Conservation (phyloP, 2,888 invertebrate genomes). For the Mythimna pallens region DNA sequence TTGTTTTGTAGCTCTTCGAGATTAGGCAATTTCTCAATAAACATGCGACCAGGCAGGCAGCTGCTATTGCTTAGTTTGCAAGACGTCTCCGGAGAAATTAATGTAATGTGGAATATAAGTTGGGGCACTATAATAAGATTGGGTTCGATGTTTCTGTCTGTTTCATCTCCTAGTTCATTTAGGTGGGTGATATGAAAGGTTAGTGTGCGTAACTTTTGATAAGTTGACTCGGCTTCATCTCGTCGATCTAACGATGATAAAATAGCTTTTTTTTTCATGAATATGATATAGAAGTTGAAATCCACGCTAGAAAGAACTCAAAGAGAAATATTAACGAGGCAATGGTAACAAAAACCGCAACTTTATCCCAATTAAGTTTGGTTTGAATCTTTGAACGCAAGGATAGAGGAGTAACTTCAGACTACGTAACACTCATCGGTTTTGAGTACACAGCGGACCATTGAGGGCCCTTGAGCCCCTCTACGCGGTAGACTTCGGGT, state of each 20-base stretch:
- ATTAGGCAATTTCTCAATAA: slow-evolving; percentile 90
- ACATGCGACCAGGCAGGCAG: slow-evolving; percentile 86
- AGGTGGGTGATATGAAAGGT: slow-evolving; percentile 71
- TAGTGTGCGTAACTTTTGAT: slow-evolving; percentile 66
- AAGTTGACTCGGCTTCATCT: slow-evolving; percentile 56
- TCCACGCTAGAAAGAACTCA: slow-evolving; percentile 64
- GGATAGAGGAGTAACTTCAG: slow-evolving; percentile 79
- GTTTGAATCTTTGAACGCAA: slow-evolving; percentile 86
- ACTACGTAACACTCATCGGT: slow-evolving; percentile 86
- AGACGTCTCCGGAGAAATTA: slow-evolving; percentile 89
- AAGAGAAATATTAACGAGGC: slow-evolving; percentile 66
- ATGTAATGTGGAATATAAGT: slow-evolving; percentile 87
- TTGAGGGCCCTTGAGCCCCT: slow-evolving; percentile 83
- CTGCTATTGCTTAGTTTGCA: slow-evolving; percentile 86
- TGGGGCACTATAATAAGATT: slow-evolving; percentile 83
- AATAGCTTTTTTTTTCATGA: slow-evolving; percentile 52
- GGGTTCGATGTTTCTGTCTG: slow-evolving; percentile 83
- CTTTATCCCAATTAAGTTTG: slow-evolving; percentile 84
- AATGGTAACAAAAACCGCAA: slow-evolving; percentile 62
- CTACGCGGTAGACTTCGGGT: slow-evolving; percentile 85
- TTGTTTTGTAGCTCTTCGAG: slow-evolving; percentile 90
- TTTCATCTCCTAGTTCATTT: slow-evolving; percentile 81
- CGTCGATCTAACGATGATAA: slow-evolving; percentile 46
- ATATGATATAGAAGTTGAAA: slow-evolving; percentile 36
- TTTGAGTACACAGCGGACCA: slow-evolving; percentile 86